Base-by-base conservation (phyloP, 2,888 invertebrate genomes). In the Parasteatoda lunata region DNA sequence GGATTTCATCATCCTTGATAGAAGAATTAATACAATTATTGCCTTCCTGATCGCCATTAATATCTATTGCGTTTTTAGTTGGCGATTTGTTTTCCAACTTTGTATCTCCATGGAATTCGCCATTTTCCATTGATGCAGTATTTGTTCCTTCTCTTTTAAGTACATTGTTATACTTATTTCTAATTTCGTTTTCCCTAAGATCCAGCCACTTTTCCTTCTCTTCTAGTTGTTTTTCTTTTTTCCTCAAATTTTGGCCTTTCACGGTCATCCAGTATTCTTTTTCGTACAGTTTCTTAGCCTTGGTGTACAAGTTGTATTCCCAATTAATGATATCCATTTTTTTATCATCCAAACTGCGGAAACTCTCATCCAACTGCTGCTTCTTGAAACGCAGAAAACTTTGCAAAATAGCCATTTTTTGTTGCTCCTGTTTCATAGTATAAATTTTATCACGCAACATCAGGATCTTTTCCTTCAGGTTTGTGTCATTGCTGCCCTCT, bases 251-350 rank as follows among this genome's bases (percentile, higher is more conserved):
- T 15, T 72, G n/a, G 8, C 54, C 75, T 75, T 69, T 84, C n/a
- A 48, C 48, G 69, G 78, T 78, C 30, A 79, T n/a, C 73, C 69
- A 69, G 13, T 73, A 73, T 45, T 84, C 78, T 48, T 69, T 84
- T 30, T 84, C 84, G 5, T 79, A 68, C 49, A 84, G 45, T 51
- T 51, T 59, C 59, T 78, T 84, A 15, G 73, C 78, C 51, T 70
- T 75, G 47, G 9, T 79, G 6, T 54, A n/a, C 11, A 84, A 51
- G 47, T 59, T 84, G 64, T 68, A 75, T 45, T 84, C 84, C 84
- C 84, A 84, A 48, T 84, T 84, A n/a, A 72, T 69, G 52, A 78
- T 59, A 49, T 84, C 84, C 15, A 84, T 68, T 59, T 75, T 84
- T 59, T 84, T 73, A 5, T 79, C 78, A 69, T 84, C 84, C 15